Evolutionary conservation across 2,888 invertebrate species (phyloP), one percentile per base, ranked within the genome.

Genomic region (Onchidella celtica): DNA sequence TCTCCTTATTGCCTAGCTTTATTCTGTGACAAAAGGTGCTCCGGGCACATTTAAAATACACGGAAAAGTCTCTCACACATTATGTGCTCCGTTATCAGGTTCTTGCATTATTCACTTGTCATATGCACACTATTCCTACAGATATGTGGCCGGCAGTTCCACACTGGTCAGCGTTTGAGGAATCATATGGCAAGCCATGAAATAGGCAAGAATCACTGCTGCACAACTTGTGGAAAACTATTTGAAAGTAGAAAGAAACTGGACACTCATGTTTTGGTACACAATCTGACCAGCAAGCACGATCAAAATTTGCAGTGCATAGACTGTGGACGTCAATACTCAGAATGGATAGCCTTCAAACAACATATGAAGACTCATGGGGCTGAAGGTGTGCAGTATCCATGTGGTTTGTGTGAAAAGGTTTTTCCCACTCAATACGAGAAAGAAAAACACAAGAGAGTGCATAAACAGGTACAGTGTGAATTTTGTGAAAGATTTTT

Each of bases 171-270:
- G 34, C 76, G 84, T 66, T 74, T 84, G 29, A 74, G 83, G 24
- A 84, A 84, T 47, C 84, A 84, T 55, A 83, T 81, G 83, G 82
- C 80, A 47, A 83, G 84, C 72, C 84, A 84, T 70, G 78, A 83
- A 21, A 74, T 81, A 9, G 84, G 84, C 72, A 84, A 84, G 73
- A 79, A 84, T 59, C 83, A 81, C 63, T 84, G 85, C 70, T 86
- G 86, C 61, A 77, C 83, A 21, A 84, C 79, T 47, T 86, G 86
- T 81, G 84, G 85, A n/a, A 86, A 85, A 65, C 74, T 86, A 27
- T 86, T 85, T 75, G 83, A 83, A 34, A 84, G 82, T 40, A 75
- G 79, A 47, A 83, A 85, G 36, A 83, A 85, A 29, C 61, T 86
- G 59, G 83, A 85, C 40, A 84, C 81, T 11, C 86, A 86, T 38